Conservation (phyloP, 2,797 vertebrate genomes). For the Scolopax bukidnonensis region DNA sequence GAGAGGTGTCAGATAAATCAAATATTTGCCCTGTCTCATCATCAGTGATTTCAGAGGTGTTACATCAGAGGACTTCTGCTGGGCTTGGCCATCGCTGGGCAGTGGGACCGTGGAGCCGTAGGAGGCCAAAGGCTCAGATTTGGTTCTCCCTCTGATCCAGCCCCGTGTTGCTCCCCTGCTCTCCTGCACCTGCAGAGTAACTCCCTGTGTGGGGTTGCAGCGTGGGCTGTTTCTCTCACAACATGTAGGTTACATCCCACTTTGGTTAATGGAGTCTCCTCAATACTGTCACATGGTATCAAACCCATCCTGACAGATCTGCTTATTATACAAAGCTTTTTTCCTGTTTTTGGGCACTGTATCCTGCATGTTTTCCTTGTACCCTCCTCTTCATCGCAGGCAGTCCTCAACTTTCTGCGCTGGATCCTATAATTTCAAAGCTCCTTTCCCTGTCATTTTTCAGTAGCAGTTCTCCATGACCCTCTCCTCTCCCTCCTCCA, state of each 20-base stretch:
- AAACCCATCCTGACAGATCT: neutral
- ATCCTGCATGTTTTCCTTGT: neutral
- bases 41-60: neutral
- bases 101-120: neutral
- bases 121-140: neutral
- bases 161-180: fast-evolving
- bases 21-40: neutral
- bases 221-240: neutral
- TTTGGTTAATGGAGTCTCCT: neutral
- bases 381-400: neutral
- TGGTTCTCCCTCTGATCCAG: neutral
- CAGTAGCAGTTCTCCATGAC: neutral
- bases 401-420: neutral
- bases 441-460: neutral
- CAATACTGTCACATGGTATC: fast-evolving
- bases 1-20: neutral
- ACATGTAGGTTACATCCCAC: neutral
- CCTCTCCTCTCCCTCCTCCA: neutral
- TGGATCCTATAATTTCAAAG: fast-evolving
- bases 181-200: neutral
- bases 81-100: neutral
- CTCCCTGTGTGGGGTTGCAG: neutral
- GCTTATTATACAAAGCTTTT: neutral
- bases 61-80: neutral
- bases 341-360: neutral